These are phyloP conservation scores for Eurystomus gularis DNA, from an alignment of 2,113 vertebrate species.

Conservation along the genomic window DNA sequence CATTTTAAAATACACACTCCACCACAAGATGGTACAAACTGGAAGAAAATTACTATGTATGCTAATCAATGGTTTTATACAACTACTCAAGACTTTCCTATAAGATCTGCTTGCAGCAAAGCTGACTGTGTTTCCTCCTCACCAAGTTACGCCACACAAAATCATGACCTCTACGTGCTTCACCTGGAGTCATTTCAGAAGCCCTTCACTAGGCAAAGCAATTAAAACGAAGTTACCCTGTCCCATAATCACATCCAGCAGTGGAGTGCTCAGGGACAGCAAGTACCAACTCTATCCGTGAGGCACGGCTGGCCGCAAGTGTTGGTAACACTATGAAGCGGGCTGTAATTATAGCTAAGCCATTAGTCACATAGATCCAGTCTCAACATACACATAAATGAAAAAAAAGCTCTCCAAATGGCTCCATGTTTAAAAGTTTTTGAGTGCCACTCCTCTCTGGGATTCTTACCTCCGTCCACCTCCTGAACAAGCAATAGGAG, in stretches of 20 bases:
- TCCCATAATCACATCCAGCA: conserved; percentile 42
- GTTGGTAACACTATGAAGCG: conserved; percentile 31
- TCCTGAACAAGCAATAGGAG: neutral
- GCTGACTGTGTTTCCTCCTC: neutral
- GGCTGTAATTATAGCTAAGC: conserved; percentile 66
- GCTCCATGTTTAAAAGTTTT: neutral
- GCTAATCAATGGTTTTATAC: conserved; percentile 63
- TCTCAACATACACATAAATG: conserved; percentile 66
- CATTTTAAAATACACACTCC: conserved; percentile 27
- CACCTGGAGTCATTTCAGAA: neutral
- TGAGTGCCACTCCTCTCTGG: neutral
- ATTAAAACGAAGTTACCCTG: conserved; percentile 29
- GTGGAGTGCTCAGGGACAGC: neutral
- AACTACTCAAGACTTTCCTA: conserved; percentile 40
- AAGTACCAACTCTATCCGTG: conserved; percentile 41
- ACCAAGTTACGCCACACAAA: neutral
- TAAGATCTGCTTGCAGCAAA: neutral
- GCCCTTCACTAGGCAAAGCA: neutral
- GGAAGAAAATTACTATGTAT: conserved; percentile 67
- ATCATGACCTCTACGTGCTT: neutral
- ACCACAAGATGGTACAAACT: conserved; percentile 61
- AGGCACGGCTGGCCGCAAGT: neutral
- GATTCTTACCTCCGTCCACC: neutral
- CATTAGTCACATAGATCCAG: conserved; percentile 55
- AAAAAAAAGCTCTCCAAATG: conserved; percentile 5